Evolutionary conservation across 2,113 vertebrate species (phyloP), one percentile per base, ranked within the genome.

Genomic region (Anser cygnoides): DNA sequence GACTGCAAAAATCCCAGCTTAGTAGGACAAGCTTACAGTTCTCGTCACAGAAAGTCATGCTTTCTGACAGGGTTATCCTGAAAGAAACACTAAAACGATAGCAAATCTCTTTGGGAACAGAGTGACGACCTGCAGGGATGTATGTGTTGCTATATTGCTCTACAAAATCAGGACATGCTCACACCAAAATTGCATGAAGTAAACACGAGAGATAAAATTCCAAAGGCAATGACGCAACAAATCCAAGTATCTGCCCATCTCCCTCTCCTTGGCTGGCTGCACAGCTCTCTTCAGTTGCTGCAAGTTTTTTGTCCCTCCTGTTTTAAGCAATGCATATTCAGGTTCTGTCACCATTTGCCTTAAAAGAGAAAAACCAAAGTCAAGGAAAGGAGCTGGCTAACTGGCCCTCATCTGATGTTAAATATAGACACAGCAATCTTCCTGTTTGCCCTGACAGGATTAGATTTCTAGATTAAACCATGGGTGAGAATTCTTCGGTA

Each of bases 281-380:
- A 66, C 31, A 57, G 29, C 66, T 20, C 35, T 19, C 14, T 83
- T 73, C 31, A 12, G 12, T 15, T 89, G 21, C 25, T 11, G 2
- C 7, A 28, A 35, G 7, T 1, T 43, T 49, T 83, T 74, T 62
- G 20, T 22, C 31, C 43, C 17, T 88, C 26, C 73, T 16, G n/a
- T 67, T 93, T 93, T 81, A 78, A 3, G 7, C 52, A 70, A 90
- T n/a, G 39, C 3, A 0, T 65, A 39, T 58, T 73, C 33, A 81
- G 63, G 26, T 65, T 78, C 74, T 78, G n/a, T 80, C 1, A 2
- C 13, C 57, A 12, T 43, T 66, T 78, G 33, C 89, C 76, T 89
- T 89, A 50, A 70, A 90, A 63, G 81, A 92, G 59, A 81, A 92
- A 86, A 84, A 49, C 29, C 67, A 83, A 90, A 85, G 23, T 29